A percentile compares a stretch with the other conserved stretches of the same genome.
These are phyloP conservation scores for Scarus forsteni DNA, from an alignment of 2,797 vertebrate genomes.

Conservation along the genomic window DNA sequence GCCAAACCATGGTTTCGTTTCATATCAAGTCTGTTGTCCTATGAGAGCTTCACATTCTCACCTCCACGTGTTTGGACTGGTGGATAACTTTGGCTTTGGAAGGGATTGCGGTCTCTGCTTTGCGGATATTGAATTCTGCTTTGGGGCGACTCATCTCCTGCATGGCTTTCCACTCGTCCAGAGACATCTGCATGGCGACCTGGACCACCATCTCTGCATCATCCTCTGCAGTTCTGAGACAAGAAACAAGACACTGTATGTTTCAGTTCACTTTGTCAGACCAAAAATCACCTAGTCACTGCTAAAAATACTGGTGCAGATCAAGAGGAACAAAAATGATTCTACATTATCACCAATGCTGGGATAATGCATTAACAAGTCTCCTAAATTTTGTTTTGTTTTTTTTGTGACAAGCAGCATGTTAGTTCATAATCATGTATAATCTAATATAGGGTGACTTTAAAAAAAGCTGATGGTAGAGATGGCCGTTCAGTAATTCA, in stretches of 20 bases:
- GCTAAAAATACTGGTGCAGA: too few relatives aligned
- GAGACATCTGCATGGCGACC: conserved; percentile 92
- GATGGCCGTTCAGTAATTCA: too few relatives aligned
- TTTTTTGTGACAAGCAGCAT: too few relatives aligned
- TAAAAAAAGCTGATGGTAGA: too few relatives aligned
- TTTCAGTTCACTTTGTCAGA: background rate
- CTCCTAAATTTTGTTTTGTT: too few relatives aligned
- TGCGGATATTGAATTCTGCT: conserved; percentile 94
- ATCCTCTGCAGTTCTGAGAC: conserved; percentile 56
- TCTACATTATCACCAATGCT: too few relatives aligned
- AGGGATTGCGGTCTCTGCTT: conserved; percentile 89
- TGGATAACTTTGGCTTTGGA: conserved; percentile 96
- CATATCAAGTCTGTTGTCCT: background rate
- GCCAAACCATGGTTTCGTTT: background rate
- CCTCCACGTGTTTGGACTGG: conserved; percentile 89
- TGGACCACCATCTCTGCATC: conserved; percentile 85
- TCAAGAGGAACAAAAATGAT: too few relatives aligned
- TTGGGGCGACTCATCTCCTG: conserved; percentile 91
- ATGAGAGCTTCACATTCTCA: conserved; percentile 71
- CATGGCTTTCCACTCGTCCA: conserved; percentile 96
- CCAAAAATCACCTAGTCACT: too few relatives aligned
- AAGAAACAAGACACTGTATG: background rate
- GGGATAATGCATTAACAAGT: too few relatives aligned
- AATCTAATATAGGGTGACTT: too few relatives aligned
- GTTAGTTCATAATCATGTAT: too few relatives aligned